phyloP scores from a whole-genome alignment of 2,888 invertebrate species.

The Onthophagus sagittarius region DNA sequence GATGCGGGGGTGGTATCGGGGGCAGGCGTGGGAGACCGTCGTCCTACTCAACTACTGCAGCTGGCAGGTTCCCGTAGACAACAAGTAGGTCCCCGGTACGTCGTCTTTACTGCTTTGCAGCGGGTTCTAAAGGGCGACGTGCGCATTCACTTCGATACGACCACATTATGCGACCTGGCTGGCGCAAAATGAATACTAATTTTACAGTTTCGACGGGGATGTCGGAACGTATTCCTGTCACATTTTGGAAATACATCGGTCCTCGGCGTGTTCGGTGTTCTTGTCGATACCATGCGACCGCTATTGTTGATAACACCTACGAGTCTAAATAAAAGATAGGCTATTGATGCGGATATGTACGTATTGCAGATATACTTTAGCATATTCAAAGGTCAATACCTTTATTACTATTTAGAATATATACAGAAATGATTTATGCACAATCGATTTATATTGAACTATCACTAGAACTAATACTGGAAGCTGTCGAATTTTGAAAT shows the following conservation, averaged over 20 bases:
- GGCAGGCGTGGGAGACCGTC: neutral
- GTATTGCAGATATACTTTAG: neutral
- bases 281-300: neutral
- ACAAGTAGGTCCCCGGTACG: constrained; percentile 9
- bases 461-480: too few relatives aligned
- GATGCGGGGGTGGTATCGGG: neutral
- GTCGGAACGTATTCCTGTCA: neutral
- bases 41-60: neutral
- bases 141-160: neutral
- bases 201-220: neutral
- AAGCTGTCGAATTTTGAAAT: too few relatives aligned
- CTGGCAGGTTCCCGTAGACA: neutral
- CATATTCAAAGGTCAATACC: neutral
- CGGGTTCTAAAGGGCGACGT: neutral
- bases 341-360: neutral
- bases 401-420: neutral
- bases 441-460: too few relatives aligned
- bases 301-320: neutral
- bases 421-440: too few relatives aligned
- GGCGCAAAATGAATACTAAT: constrained; percentile 12
- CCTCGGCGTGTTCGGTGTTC: neutral
- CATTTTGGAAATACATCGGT: neutral
- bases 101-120: neutral
- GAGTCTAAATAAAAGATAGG: neutral
- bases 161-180: neutral